Evolutionary conservation across 2,797 vertebrate genomes (phyloP).

Genomic region (Ficedula albicollis): DNA sequence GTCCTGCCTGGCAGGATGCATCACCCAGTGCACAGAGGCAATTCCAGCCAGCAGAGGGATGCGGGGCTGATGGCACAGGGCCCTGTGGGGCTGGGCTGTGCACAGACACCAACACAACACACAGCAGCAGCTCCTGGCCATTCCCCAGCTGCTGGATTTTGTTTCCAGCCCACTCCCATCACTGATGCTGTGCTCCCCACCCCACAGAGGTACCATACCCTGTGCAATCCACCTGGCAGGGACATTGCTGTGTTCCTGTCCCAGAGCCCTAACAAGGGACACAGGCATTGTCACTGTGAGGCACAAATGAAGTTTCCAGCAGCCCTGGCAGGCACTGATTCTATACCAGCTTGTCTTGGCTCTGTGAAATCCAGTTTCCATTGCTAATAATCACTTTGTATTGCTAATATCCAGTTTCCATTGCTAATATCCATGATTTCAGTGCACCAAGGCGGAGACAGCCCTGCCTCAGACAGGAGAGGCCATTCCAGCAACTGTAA

Average conservation of each 20-base stretch:
- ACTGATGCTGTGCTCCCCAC: background rate
- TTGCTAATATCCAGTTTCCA: background rate
- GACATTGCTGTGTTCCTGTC: background rate
- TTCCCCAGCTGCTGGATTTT: background rate
- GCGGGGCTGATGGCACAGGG: background rate
- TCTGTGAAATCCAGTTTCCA: background rate
- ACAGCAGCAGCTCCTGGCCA: background rate
- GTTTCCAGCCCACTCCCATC: background rate
- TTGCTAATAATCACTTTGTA: background rate
- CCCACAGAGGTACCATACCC: background rate
- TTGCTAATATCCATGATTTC: background rate
- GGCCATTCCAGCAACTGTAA: background rate
- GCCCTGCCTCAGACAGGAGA: background rate
- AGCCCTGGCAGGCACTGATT: background rate
- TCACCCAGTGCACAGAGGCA: too few species aligned
- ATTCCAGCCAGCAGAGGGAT: conserved; percentile 1
- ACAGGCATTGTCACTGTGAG: background rate
- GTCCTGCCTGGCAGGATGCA: background rate
- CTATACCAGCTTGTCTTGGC: background rate
- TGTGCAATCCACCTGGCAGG: background rate
- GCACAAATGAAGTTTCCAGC: background rate
- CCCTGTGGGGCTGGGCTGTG: too few species aligned
- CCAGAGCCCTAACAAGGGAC: background rate
- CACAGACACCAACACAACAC: background rate
- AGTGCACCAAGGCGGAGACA: background rate